A percentile compares a stretch with the other conserved stretches of the same genome.
phyloP scores from a whole-genome alignment of 2,888 invertebrate genomes.

The Eristalinus sepulchralis region DNA sequence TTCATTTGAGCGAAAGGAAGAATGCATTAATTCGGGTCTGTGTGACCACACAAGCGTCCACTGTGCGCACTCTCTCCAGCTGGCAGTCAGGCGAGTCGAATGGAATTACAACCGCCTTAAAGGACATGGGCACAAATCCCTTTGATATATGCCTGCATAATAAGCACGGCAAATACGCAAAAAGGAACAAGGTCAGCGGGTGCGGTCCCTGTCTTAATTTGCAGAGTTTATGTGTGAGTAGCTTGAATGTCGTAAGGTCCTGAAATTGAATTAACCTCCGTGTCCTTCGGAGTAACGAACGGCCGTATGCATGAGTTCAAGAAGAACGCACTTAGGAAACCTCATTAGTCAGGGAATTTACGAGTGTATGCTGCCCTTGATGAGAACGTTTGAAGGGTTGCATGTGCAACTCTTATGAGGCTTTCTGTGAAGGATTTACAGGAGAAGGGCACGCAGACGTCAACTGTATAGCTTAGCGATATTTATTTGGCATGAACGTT shows the following conservation, averaged over 20 bases:
- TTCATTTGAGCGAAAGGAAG: slow-evolving; percentile 33
- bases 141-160: not conserved
- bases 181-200: not conserved
- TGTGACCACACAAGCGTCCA: no score
- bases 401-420: no score
- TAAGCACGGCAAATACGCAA: not conserved
- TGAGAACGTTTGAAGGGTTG: not conserved
- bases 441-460: no score
- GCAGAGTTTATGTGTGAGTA: not conserved
- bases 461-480: no score
- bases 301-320: not conserved
- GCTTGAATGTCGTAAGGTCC: not conserved
- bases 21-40: not conserved
- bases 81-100: not conserved
- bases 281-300: not conserved
- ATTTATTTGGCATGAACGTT: no score
- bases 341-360: not conserved
- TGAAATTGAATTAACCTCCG: not conserved
- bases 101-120: not conserved
- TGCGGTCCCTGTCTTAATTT: not conserved
- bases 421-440: no score
- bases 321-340: not conserved
- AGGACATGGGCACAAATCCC: not conserved
- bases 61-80: not conserved
- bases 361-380: not conserved